Evolutionary conservation across 2,888 invertebrate genomes (phyloP).

Genomic region (Tinea pellionella): DNA sequence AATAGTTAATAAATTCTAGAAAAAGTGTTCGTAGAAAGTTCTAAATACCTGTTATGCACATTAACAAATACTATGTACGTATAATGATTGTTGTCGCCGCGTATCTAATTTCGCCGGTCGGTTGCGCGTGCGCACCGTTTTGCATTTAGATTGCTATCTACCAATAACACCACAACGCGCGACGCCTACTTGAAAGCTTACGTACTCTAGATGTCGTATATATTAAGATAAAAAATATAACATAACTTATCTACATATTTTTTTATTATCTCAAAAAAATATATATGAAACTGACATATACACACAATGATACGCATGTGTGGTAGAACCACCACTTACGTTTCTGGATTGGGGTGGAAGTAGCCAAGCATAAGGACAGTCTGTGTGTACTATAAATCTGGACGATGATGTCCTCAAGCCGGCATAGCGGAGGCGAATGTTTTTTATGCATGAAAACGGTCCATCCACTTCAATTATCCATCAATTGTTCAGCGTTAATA

Average conservation of each 20-base stretch:
- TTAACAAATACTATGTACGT: background rate
- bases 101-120: background rate
- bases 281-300: background rate
- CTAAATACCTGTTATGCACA: background rate
- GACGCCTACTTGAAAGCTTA: background rate
- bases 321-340: too few relatives aligned
- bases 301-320: too few relatives aligned
- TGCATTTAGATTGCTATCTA: conserved; percentile 7
- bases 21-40: background rate
- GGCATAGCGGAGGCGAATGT: too few relatives aligned
- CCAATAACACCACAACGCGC: background rate
- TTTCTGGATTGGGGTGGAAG: too few relatives aligned
- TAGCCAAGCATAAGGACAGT: too few relatives aligned
- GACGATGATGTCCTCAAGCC: too few relatives aligned
- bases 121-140: conserved; percentile 1
- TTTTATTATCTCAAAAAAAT: background rate
- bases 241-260: background rate
- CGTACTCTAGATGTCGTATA: background rate
- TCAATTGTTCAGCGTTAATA: too few relatives aligned
- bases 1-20: background rate
- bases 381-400: too few relatives aligned
- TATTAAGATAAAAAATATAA: background rate
- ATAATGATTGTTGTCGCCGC: background rate
- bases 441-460: too few relatives aligned
- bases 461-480: too few relatives aligned